These are phyloP conservation scores for Philopotamus ludificatus DNA, from an alignment of 1,140 invertebrate species.

Conservation along the genomic window DNA sequence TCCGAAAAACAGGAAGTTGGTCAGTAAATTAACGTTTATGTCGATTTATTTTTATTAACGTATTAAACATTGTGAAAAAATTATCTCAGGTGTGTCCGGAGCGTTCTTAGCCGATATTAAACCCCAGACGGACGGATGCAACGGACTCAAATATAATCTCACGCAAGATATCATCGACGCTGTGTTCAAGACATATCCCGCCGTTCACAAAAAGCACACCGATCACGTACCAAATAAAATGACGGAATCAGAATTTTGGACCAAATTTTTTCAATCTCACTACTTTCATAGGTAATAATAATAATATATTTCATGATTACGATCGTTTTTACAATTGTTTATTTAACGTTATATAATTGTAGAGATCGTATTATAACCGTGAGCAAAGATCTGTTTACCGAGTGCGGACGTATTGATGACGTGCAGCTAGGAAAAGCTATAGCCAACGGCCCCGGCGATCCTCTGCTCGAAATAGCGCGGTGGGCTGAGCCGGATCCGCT, in stretches of 20 bases:
- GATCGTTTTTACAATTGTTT: not conserved
- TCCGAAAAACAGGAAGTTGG: slow-evolving; percentile 81
- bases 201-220: slow-evolving; percentile 94
- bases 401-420: slow-evolving; percentile 96
- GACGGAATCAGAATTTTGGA: slow-evolving; percentile 98
- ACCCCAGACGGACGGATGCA: slow-evolving; percentile 95
- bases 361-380: slow-evolving; percentile 87
- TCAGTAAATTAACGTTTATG: slow-evolving; percentile 50
- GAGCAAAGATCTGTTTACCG: slow-evolving; percentile 92
- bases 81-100: slow-evolving; percentile 70
- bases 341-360: slow-evolving; percentile 14
- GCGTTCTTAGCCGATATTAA: slow-evolving; percentile 92
- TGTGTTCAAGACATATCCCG: slow-evolving; percentile 99
- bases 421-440: slow-evolving; percentile 81
- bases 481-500: slow-evolving; percentile 37
- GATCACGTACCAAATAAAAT: slow-evolving; percentile 96
- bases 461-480: slow-evolving; percentile 69
- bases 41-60: slow-evolving; percentile 6
- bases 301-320: not conserved
- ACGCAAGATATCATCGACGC: slow-evolving; percentile 96
- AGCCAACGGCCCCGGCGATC: slow-evolving; percentile 72
- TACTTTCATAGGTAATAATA: slow-evolving; percentile 86
- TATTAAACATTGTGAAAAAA: not conserved
- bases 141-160: slow-evolving; percentile 96
- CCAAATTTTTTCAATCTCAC: slow-evolving; percentile 98